These are phyloP conservation scores for Acyrthosiphon pisum DNA, from an alignment of 1,140 invertebrate species.

Conservation along the genomic window DNA sequence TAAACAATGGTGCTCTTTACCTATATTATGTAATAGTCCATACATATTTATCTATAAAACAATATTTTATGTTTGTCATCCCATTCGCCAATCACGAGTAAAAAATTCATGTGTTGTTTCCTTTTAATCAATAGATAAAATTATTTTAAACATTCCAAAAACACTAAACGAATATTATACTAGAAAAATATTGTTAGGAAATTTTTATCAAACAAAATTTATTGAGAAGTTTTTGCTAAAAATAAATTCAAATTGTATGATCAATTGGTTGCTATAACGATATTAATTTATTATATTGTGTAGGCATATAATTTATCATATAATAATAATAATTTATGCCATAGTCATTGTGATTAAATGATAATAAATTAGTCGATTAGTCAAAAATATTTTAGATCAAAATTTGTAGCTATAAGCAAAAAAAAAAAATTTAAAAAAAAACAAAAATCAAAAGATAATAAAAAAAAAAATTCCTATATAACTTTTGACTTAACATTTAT, in stretches of 20 bases:
- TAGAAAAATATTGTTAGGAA: neutral
- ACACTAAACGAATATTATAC: slow-evolving; percentile 22
- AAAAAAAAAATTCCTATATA: slow-evolving; percentile 41
- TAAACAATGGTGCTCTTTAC: slow-evolving; percentile 9
- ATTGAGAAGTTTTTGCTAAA: neutral
- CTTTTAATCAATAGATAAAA: slow-evolving; percentile 40
- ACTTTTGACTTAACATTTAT: slow-evolving; percentile 43
- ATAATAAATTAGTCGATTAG: slow-evolving; percentile 26
- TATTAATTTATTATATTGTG: neutral
- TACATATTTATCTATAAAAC: neutral
- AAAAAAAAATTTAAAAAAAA: neutral
- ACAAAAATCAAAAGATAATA: slow-evolving; percentile 15
- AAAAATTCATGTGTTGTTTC: neutral
- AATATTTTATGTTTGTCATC: slow-evolving; percentile 7
- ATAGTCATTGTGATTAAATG: neutral
- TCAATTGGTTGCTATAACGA: neutral
- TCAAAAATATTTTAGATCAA: slow-evolving; percentile 20
- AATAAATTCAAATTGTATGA: neutral
- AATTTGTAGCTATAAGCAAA: neutral
- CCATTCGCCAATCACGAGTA: neutral
- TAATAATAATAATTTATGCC: neutral
- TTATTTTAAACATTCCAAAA: slow-evolving; percentile 49
- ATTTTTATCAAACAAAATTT: neutral
- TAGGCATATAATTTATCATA: neutral
- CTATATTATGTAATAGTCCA: neutral